Conservation (phyloP, 2,888 invertebrate genomes). For the Amphiduros pacificus region DNA sequence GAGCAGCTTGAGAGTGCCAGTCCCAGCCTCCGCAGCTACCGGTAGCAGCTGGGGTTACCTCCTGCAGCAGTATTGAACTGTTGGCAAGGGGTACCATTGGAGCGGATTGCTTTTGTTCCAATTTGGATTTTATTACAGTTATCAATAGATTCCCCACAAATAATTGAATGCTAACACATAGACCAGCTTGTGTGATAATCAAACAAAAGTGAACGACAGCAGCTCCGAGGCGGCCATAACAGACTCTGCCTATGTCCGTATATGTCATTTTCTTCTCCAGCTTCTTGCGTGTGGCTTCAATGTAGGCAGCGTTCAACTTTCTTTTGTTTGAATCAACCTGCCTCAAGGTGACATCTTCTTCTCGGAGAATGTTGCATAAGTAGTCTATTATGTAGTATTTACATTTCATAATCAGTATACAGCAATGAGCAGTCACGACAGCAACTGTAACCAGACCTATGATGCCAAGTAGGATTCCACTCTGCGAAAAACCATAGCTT, state of each 20-base stretch:
- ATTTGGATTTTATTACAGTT: not conserved
- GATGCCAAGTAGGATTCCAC: too few species aligned
- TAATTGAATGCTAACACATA: constrained; percentile 52
- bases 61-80: too few species aligned
- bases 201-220: constrained; percentile 32
- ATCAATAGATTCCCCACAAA: constrained; percentile 39
- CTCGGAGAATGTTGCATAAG: not conserved
- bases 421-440: constrained; percentile 51
- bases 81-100: too few species aligned
- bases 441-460: constrained; percentile 44
- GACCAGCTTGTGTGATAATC: constrained; percentile 52
- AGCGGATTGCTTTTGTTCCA: too few species aligned
- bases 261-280: constrained; percentile 33
- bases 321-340: not conserved
- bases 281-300: constrained; percentile 1
- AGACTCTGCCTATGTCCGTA: constrained; percentile 9
- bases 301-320: not conserved
- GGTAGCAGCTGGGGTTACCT: too few species aligned
- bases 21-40: too few species aligned
- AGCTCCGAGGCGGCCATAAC: constrained; percentile 14
- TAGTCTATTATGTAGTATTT: constrained; percentile 42
- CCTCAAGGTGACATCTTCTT: not conserved
- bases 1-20: constrained; percentile 39
- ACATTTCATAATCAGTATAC: constrained; percentile 49
- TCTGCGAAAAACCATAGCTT: too few species aligned